Evolutionary conservation across 2,113 vertebrate genomes (phyloP).

Genomic region (Cochlearius cochlearius): DNA sequence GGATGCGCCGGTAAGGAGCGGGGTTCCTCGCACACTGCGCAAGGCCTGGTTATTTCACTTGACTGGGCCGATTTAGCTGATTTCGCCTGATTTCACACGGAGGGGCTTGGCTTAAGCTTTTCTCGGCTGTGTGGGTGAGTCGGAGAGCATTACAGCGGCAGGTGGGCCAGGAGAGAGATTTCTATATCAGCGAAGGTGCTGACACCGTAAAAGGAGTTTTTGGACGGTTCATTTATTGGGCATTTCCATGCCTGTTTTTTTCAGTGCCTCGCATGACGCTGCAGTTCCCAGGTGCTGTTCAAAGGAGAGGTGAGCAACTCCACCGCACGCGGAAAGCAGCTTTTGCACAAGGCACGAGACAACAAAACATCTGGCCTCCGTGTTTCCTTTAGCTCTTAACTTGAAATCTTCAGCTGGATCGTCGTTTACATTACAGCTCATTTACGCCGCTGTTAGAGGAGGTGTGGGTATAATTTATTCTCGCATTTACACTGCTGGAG

Average conservation of each 20-base stretch:
- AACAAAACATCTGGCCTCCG: neutral
- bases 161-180: neutral
- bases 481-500: neutral
- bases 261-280: rapidly evolving
- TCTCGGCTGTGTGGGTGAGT: neutral
- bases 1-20: neutral
- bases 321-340: rapidly evolving
- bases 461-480: neutral
- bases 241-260: neutral
- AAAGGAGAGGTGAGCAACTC: neutral
- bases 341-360: neutral
- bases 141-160: neutral
- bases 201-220: neutral
- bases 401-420: neutral
- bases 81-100: neutral
- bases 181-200: neutral
- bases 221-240: neutral
- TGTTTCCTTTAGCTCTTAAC: neutral
- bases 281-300: neutral
- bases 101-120: neutral
- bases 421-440: neutral
- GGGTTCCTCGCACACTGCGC: rapidly evolving
- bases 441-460: neutral
- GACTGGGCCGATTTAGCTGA: neutral
- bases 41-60: neutral